Evolutionary conservation across 2,113 vertebrate genomes (phyloP).

Genomic region (Propithecus coquereli): DNA sequence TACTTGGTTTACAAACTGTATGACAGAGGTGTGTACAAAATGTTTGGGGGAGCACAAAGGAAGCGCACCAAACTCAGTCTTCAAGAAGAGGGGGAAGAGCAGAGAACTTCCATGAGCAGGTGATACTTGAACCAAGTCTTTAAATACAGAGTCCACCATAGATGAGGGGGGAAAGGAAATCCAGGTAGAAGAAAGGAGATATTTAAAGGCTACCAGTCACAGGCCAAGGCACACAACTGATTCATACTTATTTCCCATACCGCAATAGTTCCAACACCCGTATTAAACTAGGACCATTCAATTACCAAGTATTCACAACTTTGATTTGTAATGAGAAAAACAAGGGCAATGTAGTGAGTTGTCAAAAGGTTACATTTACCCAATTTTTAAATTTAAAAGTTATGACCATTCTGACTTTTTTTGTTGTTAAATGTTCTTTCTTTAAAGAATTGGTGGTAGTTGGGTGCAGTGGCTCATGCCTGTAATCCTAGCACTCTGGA

Average conservation of each 20-base stretch:
- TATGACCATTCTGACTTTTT: not conserved
- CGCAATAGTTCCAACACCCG: not conserved
- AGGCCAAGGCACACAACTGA: not conserved
- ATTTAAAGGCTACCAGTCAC: not conserved
- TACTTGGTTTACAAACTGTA: not conserved
- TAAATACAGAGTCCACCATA: not conserved
- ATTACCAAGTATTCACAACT: not conserved
- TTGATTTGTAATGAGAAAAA: not conserved
- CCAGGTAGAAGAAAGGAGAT: not conserved
- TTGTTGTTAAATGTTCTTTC: slow-evolving; percentile 5
- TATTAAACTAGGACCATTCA: not conserved
- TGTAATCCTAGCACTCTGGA: not conserved
- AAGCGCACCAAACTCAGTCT: not conserved
- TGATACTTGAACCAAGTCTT: not conserved
- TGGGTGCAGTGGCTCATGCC: not conserved
- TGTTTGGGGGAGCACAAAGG: not conserved
- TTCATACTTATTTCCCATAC: not conserved
- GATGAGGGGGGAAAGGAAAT: not conserved
- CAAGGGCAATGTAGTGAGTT: not conserved
- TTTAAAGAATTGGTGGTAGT: not conserved
- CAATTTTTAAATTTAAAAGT: not conserved
- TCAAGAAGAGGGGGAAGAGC: not conserved
- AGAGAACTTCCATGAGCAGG: not conserved
- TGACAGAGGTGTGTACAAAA: not conserved
- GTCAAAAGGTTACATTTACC: not conserved